These are phyloP conservation scores for Actinostola sp. DNA, from an alignment of 92 coral and sea anemone genomes.

Conservation along the genomic window DNA sequence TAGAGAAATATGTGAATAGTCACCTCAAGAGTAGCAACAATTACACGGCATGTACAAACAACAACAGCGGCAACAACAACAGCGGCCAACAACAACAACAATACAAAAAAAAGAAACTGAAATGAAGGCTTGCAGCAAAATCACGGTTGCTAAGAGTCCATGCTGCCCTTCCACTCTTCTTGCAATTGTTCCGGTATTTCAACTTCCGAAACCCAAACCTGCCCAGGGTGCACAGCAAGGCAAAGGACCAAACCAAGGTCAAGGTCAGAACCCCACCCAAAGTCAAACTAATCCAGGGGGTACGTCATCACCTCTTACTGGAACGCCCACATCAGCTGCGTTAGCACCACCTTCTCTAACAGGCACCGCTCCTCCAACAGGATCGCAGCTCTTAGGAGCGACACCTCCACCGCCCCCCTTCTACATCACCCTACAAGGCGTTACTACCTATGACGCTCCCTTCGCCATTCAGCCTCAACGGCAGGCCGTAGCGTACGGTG, in stretches of 20 bases:
- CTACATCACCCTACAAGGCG: constrained; percentile 24
- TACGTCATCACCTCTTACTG: background rate
- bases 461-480: background rate
- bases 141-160: background rate
- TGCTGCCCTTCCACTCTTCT: background rate
- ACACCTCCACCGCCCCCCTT: constrained; percentile 21
- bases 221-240: constrained; percentile 3
- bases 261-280: background rate
- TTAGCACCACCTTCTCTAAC: background rate
- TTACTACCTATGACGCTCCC: constrained; percentile 11
- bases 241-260: background rate
- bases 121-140: background rate
- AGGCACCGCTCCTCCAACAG: constrained; percentile 18
- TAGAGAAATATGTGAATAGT: constrained; percentile 26
- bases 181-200: constrained; percentile 15
- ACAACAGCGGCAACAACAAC: background rate
- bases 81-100: too few relatives aligned
- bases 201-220: constrained; percentile 7
- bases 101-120: background rate
- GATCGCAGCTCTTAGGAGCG: background rate
- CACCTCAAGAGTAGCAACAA: constrained; percentile 4
- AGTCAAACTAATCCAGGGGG: constrained; percentile 8
- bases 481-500: constrained; percentile 2
- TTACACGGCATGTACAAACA: too few relatives aligned
- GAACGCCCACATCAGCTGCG: constrained; percentile 4